Evolutionary conservation across 37 sponge, comb jelly and placozoan genomes (phyloP).

Genomic region (Hexactinellida sp.): DNA sequence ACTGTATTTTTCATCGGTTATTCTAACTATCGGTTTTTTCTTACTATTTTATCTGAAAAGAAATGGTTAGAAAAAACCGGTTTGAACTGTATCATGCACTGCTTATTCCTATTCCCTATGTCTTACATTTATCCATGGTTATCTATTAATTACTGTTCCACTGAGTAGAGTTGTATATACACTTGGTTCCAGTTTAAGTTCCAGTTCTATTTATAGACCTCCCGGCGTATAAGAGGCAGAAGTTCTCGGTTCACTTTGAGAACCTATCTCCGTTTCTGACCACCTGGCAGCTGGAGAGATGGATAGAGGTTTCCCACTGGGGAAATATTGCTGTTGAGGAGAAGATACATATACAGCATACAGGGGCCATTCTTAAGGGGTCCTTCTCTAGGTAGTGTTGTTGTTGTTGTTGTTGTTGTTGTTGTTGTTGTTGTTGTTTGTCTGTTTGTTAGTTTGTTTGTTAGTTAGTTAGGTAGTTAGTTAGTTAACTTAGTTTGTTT

Average conservation of each 20-base stretch:
- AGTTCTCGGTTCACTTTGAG: slow-evolving; percentile 69
- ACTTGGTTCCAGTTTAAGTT: not conserved
- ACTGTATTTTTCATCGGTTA: no score
- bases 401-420: not conserved
- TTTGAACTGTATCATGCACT: no score
- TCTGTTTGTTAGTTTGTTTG: not conserved
- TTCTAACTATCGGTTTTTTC: no score
- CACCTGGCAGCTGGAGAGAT: slow-evolving; percentile 36
- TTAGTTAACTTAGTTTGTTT: not conserved
- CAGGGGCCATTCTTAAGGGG: slow-evolving; percentile 47
- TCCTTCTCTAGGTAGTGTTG: slow-evolving; percentile 33
- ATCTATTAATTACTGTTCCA: no score
- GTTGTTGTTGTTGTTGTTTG: not conserved
- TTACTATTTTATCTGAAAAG: no score
- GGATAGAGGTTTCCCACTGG: slow-evolving; percentile 95
- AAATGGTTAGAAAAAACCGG: no score
- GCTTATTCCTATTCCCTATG: no score
- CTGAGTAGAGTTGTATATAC: no score
- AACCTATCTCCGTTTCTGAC: slow-evolving; percentile 78
- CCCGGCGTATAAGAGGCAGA: slow-evolving; percentile 23
- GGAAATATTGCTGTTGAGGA: slow-evolving; percentile 96
- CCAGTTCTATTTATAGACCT: slow-evolving; percentile 17
- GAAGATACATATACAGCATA: slow-evolving; percentile 53
- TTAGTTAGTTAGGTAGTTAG: not conserved
- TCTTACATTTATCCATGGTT: no score